phyloP scores from a whole-genome alignment of 2,113 vertebrate species.

The Myotis yumanensis region DNA sequence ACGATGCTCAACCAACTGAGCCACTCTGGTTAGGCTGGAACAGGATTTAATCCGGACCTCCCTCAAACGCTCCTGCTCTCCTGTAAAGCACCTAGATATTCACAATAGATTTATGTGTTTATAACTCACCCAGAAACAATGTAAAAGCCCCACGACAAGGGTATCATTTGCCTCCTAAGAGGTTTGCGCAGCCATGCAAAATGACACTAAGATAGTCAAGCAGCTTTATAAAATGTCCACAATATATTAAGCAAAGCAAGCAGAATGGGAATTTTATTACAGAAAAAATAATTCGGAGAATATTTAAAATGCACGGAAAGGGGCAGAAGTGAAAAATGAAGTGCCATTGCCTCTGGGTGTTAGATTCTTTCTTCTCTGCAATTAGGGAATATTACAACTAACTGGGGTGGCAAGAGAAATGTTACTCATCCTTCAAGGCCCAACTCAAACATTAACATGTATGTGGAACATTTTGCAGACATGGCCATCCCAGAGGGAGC shows the following conservation, averaged over 20 bases:
- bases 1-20: no score
- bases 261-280: background rate
- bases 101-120: background rate
- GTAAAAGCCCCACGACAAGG: background rate
- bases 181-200: background rate
- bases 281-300: background rate
- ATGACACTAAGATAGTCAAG: background rate
- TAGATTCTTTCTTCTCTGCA: background rate
- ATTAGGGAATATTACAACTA: background rate
- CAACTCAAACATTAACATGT: background rate
- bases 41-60: background rate
- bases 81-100: background rate
- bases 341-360: background rate
- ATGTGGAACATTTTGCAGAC: background rate
- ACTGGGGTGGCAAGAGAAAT: background rate
- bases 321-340: background rate
- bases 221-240: background rate
- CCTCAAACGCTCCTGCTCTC: background rate
- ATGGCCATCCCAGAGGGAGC: background rate
- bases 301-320: background rate
- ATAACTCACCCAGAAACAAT: background rate
- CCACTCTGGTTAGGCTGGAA: background rate
- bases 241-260: background rate
- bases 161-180: background rate
- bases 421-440: background rate